Evolutionary conservation across 1,140 invertebrate species (phyloP).

Genomic region (Prorops nasuta): DNA sequence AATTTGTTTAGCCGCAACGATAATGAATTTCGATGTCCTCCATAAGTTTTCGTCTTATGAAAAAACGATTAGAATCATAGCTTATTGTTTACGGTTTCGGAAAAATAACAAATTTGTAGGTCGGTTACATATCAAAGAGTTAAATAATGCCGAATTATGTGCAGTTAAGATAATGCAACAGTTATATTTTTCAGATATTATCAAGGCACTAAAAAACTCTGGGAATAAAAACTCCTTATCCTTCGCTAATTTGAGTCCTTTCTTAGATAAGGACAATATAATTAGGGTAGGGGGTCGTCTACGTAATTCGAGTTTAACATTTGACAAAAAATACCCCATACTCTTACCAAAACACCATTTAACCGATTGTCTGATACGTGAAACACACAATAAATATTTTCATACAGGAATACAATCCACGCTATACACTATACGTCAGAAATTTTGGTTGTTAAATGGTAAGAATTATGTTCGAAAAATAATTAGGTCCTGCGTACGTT

Average conservation of each 20-base stretch:
- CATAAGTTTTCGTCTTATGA: neutral
- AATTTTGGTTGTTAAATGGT: neutral
- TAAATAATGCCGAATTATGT: neutral
- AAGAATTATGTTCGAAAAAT: neutral
- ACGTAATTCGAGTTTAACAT: neutral
- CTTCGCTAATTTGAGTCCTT: neutral
- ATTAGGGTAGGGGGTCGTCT: conserved; percentile 7
- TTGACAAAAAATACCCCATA: conserved; percentile 1
- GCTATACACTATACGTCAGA: neutral
- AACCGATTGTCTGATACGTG: neutral
- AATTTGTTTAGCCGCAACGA: neutral
- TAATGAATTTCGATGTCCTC: neutral
- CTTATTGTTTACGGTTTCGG: conserved; percentile 7
- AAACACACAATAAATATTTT: neutral
- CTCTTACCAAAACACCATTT: conserved; percentile 1
- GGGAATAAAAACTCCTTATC: neutral
- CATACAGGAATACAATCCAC: neutral
- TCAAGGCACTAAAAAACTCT: neutral
- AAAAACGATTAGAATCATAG: neutral
- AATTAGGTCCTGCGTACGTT: neutral
- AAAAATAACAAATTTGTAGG: neutral
- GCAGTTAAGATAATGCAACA: neutral
- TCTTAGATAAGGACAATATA: neutral
- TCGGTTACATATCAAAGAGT: neutral
- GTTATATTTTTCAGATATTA: neutral